Evolutionary conservation across 2,888 invertebrate genomes (phyloP), one percentile per base, ranked within the genome.

Genomic region (Sarcophaga variegata): DNA sequence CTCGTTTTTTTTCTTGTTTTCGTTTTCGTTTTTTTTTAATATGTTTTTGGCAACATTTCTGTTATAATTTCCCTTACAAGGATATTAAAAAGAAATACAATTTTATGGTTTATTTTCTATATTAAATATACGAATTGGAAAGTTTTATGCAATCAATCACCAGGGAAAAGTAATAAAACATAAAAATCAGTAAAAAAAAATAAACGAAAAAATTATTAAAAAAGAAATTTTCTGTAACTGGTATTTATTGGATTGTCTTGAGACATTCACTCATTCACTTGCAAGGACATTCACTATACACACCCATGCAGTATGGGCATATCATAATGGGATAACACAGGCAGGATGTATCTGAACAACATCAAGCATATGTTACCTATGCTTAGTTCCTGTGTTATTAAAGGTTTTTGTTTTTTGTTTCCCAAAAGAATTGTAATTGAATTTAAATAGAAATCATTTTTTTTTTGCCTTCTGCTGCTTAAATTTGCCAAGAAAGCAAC

Each of bases 61-160:
- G 74, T 54, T 75, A 70, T 81, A 83, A 81, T 83, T 86, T 86
- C 83, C 76, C 77, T 83, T 83, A 83, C 83, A 86, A 63, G 83
- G 60, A 77, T 83, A 86, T 83, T 86, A 86, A 82, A 71, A 77
- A 49, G 47, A n/a, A 59, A 49, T 76, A 10, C 27, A 54, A 49
- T 63, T 72, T 83, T 76, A 62, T 63, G 74, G 63, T 74, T 37
- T 37, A 37, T 37, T 37, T 37, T 37, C 8, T 10, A 37, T 37
- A 37, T 37, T 37, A 37, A 83, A 77, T 77, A 63, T 45, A 78
- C 8, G n/a, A 47, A n/a, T 20, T n/a, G 47, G 62, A 83, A 86
- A 83, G 47, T 83, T 86, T 86, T 76, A n/a, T 63, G 59, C 63
- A 72, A 86, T 86, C 86, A 83, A 83, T 86, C 86, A 86, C 69